Conservation (phyloP, 2,888 invertebrate species). For the Macrosoma leucophasiata region DNA sequence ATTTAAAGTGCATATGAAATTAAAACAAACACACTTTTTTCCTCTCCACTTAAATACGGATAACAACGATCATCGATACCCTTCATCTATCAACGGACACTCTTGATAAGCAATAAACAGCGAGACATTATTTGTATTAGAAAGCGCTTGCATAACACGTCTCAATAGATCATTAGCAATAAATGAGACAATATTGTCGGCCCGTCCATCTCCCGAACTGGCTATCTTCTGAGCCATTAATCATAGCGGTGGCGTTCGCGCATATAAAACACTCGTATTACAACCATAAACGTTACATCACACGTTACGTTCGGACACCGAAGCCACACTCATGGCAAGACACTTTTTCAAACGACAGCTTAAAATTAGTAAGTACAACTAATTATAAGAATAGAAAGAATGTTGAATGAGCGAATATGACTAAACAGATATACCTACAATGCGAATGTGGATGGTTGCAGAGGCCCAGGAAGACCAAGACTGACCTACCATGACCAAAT, state of each 20-base stretch:
- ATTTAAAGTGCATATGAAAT: neutral
- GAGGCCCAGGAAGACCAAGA: too few species aligned
- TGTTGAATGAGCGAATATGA: too few species aligned
- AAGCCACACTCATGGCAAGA: neutral
- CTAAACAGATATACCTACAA: too few species aligned
- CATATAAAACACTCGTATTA: conserved; percentile 63
- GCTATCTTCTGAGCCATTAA: conserved; percentile 48
- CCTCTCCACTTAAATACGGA: too few species aligned
- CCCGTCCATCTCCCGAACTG: conserved; percentile 34
- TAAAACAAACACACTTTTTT: conserved; percentile 9
- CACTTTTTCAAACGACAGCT: neutral
- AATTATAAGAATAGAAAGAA: too few species aligned
- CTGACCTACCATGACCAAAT: too few species aligned
- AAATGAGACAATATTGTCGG: conserved; percentile 66
- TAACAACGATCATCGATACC: too few species aligned
- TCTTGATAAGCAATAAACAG: too few species aligned
- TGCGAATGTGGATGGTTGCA: too few species aligned
- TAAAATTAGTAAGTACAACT: neutral
- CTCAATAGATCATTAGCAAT: conserved; percentile 66
- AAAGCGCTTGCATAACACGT: conserved; percentile 32
- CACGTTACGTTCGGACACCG: conserved; percentile 27
- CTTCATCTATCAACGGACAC: too few species aligned
- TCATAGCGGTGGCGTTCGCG: conserved; percentile 51
- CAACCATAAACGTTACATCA: conserved; percentile 54
- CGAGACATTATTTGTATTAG: conserved; percentile 38